Percentiles rank a stretch among this genome's conserved stretches.
Evolutionary conservation across 2,888 invertebrate species (phyloP).

Genomic region (Hydrotaea diabolus): DNA sequence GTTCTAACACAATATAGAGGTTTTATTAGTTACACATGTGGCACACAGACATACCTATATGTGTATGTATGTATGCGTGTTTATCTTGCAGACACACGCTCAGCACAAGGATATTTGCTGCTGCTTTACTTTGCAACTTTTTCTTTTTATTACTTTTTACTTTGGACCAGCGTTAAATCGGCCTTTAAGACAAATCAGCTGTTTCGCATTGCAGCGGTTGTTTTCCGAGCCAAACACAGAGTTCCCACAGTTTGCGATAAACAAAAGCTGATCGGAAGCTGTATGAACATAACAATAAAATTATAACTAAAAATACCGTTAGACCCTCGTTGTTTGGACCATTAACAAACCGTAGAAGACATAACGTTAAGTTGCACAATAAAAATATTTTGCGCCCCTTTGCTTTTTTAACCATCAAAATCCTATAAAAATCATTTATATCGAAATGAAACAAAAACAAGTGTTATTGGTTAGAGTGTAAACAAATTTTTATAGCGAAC

Average conservation of each 20-base stretch:
- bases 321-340: slow-evolving; percentile 36
- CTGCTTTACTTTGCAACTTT: slow-evolving; percentile 5
- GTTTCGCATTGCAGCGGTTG: slow-evolving; percentile 18
- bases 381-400: slow-evolving; percentile 16
- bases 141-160: slow-evolving; percentile 34
- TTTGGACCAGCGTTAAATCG: neutral
- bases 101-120: neutral
- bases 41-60: neutral
- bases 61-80: neutral
- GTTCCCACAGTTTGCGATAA: slow-evolving; percentile 23
- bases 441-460: slow-evolving; percentile 20
- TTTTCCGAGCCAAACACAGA: neutral
- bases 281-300: slow-evolving; percentile 42
- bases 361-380: slow-evolving; percentile 27
- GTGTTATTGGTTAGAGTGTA: slow-evolving; percentile 15
- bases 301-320: slow-evolving; percentile 28
- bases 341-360: slow-evolving; percentile 41
- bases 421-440: slow-evolving; percentile 30
- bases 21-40: slow-evolving; percentile 33
- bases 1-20: slow-evolving; percentile 57
- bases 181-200: slow-evolving; percentile 34
- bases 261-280: neutral
- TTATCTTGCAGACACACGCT: neutral
- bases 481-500: slow-evolving; percentile 28
- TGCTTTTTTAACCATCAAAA: slow-evolving; percentile 27